Evolutionary conservation across 1,140 invertebrate species (phyloP), one percentile per base, ranked within the genome.

Genomic region (Himalopsyche phryganea): DNA sequence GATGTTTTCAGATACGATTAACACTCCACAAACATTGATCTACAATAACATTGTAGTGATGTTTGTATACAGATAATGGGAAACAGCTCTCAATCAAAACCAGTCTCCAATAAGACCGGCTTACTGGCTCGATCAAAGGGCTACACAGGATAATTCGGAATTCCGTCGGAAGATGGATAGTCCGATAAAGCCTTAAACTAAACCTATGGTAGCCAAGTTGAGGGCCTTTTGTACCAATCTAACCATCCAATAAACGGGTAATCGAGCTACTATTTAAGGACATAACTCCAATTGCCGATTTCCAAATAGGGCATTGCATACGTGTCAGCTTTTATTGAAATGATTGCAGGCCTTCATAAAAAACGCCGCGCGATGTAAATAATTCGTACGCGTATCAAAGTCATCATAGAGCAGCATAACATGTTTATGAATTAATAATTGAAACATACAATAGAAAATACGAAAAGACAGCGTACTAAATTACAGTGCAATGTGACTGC

Each of bases 121-220:
- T 28, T 9, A 20, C 23, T 41, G n/a, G 15, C 6, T 2, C 36
- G 50, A 52, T 52, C 40, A 52, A 44, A 44, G 42, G 51, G 13
- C 32, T 17, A 5, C 11, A 15, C 15, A 28, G 46, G 32, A 35
- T 47, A 32, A 42, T 20, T 13, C n/a, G 38, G 35, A 15, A 32
- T 51, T 44, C n/a, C 50, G 13, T 32, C 41, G 19, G 41, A 23
- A 54, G 51, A 54, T 54, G 32, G 41, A 56, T 56, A 2, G 33
- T 14, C 18, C 15, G 45, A 40, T 23, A 38, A 15, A 35, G 28
- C 17, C 15, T 38, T 40, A 18, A 18, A 50, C 15, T 20, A 28
- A 46, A 32, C n/a, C 32, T 17, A 13, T 11, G 28, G 51, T 11
- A 42, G 28, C 42, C 32, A 28, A 1, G 14, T 28, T 9, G 23